Percentiles rank a stretch among this genome's conserved stretches.
phyloP scores from a whole-genome alignment of 2,113 vertebrate genomes.

The Xiphorhynchus elegans region DNA sequence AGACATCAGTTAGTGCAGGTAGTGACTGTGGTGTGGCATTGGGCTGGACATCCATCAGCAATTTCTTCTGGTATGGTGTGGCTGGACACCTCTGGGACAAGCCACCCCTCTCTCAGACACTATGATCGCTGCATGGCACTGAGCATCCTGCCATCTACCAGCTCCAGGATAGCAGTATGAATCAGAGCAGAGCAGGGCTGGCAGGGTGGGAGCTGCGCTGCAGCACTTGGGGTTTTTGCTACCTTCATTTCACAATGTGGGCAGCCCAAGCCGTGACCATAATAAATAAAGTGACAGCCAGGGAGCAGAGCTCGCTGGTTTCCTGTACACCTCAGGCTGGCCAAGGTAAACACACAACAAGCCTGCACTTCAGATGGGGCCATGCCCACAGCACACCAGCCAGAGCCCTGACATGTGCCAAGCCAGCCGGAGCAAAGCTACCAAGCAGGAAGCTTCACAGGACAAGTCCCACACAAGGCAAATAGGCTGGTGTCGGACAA shows the following conservation, averaged over 20 bases:
- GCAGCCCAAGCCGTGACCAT: constrained; percentile 33
- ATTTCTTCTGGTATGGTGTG: neutral
- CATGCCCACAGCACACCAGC: neutral
- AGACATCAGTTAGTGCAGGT: neutral
- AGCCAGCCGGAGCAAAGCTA: accelerated
- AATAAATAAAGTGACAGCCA: constrained; percentile 40
- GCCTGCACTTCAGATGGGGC: neutral
- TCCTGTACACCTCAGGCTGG: constrained; percentile 54
- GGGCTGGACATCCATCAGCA: neutral
- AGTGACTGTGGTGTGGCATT: neutral
- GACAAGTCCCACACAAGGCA: neutral
- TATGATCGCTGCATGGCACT: accelerated
- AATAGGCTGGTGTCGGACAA: neutral
- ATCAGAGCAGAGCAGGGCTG: neutral
- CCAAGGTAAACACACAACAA: constrained; percentile 61
- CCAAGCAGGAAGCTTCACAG: neutral
- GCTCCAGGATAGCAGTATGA: neutral
- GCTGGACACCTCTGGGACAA: neutral
- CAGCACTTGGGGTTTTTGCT: neutral
- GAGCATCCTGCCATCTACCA: neutral
- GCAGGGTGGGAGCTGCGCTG: accelerated
- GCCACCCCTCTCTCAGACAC: accelerated
- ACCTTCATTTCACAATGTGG: neutral
- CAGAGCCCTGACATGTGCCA: neutral
- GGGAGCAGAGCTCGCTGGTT: constrained; percentile 51